These are phyloP conservation scores for Condylura cristata DNA, from an alignment of 2,113 vertebrate species.

Conservation along the genomic window DNA sequence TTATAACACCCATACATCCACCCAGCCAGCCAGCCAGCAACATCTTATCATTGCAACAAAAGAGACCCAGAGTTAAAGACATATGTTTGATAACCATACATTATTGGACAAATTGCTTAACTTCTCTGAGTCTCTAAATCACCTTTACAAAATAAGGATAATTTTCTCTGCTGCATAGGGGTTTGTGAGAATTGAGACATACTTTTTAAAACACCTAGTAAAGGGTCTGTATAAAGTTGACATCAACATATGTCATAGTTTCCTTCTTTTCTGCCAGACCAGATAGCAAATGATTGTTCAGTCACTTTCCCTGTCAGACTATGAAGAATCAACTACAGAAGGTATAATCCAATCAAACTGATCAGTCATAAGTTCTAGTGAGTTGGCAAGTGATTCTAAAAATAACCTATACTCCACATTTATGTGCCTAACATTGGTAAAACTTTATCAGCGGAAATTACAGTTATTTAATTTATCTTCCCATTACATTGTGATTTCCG, in stretches of 20 bases:
- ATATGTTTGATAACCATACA: not conserved
- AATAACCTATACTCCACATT: not conserved
- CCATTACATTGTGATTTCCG: not conserved
- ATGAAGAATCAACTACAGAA: conserved; percentile 37
- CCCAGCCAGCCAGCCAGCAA: not conserved
- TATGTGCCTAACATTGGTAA: conserved; percentile 2
- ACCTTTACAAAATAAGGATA: conserved; percentile 33
- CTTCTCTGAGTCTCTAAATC: not conserved
- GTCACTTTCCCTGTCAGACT: not conserved
- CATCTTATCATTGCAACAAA: not conserved
- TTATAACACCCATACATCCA: too few species aligned
- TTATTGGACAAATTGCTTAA: not conserved
- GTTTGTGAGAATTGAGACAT: conserved; percentile 31
- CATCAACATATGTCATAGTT: not conserved
- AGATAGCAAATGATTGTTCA: not conserved
- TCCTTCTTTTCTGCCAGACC: conserved; percentile 26
- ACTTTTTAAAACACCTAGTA: conserved; percentile 32
- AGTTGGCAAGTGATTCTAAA: conserved; percentile 4
- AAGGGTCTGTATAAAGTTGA: not conserved
- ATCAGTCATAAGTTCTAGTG: not conserved
- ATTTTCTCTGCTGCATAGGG: not conserved
- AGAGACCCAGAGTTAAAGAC: not conserved
- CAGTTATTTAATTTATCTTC: conserved; percentile 33
- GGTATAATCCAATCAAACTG: not conserved
- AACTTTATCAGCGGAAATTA: not conserved